Evolutionary conservation across 2,888 invertebrate species (phyloP).

Genomic region (Drosophila tripunctata): DNA sequence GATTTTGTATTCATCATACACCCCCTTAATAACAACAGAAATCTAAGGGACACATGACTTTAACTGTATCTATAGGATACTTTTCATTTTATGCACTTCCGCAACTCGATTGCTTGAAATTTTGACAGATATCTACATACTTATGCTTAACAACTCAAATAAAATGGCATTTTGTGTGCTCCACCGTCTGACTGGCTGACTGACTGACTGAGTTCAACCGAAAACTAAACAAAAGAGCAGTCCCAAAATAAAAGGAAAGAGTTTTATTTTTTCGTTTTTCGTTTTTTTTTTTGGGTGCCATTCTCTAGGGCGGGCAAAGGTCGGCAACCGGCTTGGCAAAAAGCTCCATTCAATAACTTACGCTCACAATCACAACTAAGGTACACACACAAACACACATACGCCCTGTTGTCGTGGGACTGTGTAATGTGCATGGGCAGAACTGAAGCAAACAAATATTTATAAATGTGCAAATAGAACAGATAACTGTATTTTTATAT

Average conservation of each 20-base stretch:
- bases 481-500: constrained; percentile 80
- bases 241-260: not conserved
- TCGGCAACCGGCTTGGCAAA: constrained; percentile 58
- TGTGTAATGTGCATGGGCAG: constrained; percentile 69
- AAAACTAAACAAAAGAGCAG: constrained; percentile 66
- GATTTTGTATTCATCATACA: not conserved
- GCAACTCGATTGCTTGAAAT: constrained; percentile 66
- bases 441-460: constrained; percentile 76
- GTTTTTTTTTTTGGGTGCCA: constrained; percentile 7
- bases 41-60: constrained; percentile 29
- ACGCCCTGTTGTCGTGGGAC: constrained; percentile 19
- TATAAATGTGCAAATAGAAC: constrained; percentile 80
- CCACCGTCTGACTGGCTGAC: constrained; percentile 3
- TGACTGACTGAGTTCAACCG: constrained; percentile 10
- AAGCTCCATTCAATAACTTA: constrained; percentile 63
- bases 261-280: too few species aligned
- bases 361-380: constrained; percentile 36
- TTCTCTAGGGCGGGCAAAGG: constrained; percentile 52
- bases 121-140: constrained; percentile 73
- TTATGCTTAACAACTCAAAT: constrained; percentile 77
- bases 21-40: too few species aligned
- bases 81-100: constrained; percentile 47
- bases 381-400: constrained; percentile 15
- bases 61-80: constrained; percentile 37
- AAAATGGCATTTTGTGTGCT: constrained; percentile 22